Conservation (phyloP, 2,888 invertebrate species). For the Netelia melanura region DNA sequence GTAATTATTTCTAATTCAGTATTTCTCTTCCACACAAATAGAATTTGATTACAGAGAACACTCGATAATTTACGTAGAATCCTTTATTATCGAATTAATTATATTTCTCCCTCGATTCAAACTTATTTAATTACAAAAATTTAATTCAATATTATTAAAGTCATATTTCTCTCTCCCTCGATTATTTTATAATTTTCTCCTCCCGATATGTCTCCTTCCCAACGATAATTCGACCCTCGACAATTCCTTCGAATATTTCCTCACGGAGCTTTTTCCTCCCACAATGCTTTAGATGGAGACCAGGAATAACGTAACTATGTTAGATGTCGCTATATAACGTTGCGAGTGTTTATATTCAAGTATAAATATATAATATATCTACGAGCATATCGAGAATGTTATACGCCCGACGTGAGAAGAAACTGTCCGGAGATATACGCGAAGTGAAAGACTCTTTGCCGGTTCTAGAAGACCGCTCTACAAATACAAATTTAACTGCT, state of each 20-base stretch:
- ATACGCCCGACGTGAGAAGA: constrained; percentile 44
- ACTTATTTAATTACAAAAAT: too few relatives aligned
- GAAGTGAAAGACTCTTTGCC: constrained; percentile 56
- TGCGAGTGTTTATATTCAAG: constrained; percentile 7
- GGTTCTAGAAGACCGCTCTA: constrained; percentile 68
- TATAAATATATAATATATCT: constrained; percentile 63
- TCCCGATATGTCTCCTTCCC: constrained; percentile 37
- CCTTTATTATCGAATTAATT: constrained; percentile 1
- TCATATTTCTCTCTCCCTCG: not conserved
- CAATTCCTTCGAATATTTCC: constrained; percentile 50
- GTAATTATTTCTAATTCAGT: not conserved
- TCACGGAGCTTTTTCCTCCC: constrained; percentile 11
- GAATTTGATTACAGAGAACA: not conserved
- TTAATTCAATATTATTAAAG: too few relatives aligned
- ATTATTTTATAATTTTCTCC: constrained; percentile 1
- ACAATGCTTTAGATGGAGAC: not conserved
- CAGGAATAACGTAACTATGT: constrained; percentile 38
- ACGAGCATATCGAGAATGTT: constrained; percentile 55
- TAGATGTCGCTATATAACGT: constrained; percentile 1
- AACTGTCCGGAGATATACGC: constrained; percentile 66
- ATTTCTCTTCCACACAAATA: not conserved
- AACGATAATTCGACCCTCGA: constrained; percentile 16
- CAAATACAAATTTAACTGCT: constrained; percentile 82
- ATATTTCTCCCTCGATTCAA: not conserved
- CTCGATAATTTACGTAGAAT: not conserved